These are phyloP conservation scores for Pachymerium ferrugineum DNA, from an alignment of 2,888 invertebrate species.

Conservation along the genomic window DNA sequence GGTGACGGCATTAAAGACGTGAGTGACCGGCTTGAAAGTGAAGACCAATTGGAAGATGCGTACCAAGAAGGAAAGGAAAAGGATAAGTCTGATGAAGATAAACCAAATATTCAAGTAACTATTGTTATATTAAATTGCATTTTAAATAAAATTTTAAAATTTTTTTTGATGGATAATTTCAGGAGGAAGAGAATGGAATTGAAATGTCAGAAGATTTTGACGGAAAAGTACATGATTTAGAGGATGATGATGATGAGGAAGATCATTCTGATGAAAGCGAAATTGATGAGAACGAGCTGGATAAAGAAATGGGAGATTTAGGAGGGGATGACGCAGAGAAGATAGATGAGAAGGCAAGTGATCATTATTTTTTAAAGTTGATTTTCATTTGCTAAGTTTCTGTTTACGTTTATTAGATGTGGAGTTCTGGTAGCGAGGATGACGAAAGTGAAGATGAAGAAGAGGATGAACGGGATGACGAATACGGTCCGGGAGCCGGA, in stretches of 20 bases:
- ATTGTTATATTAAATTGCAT: not conserved
- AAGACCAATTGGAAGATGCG: slow-evolving; percentile 87
- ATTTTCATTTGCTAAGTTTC: not conserved
- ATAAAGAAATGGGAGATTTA: slow-evolving; percentile 95
- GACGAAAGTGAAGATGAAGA: slow-evolving; percentile 62
- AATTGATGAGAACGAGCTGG: slow-evolving; percentile 69
- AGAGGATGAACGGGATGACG: slow-evolving; percentile 54
- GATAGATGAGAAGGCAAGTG: slow-evolving; percentile 51
- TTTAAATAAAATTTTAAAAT: slow-evolving; percentile 11
- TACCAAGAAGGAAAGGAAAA: slow-evolving; percentile 66
- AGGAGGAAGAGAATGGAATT: slow-evolving; percentile 82
- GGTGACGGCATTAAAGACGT: slow-evolving; percentile 92
- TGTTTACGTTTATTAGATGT: slow-evolving; percentile 45
- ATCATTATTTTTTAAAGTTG: not conserved
- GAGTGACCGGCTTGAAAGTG: slow-evolving; percentile 82
- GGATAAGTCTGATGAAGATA: slow-evolving; percentile 52
- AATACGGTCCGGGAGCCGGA: slow-evolving; percentile 48
- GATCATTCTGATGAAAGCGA: slow-evolving; percentile 56
- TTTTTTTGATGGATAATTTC: slow-evolving; percentile 34
- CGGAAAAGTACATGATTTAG: slow-evolving; percentile 73
- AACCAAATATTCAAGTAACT: slow-evolving; percentile 57
- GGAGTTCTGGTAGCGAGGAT: slow-evolving; percentile 51
- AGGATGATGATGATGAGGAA: slow-evolving; percentile 58
- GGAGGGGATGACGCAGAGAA: slow-evolving; percentile 76
- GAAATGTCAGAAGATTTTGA: slow-evolving; percentile 97